These are phyloP conservation scores for Caenorhabditis macrosperma DNA, from an alignment of 2,888 invertebrate species.

Conservation along the genomic window DNA sequence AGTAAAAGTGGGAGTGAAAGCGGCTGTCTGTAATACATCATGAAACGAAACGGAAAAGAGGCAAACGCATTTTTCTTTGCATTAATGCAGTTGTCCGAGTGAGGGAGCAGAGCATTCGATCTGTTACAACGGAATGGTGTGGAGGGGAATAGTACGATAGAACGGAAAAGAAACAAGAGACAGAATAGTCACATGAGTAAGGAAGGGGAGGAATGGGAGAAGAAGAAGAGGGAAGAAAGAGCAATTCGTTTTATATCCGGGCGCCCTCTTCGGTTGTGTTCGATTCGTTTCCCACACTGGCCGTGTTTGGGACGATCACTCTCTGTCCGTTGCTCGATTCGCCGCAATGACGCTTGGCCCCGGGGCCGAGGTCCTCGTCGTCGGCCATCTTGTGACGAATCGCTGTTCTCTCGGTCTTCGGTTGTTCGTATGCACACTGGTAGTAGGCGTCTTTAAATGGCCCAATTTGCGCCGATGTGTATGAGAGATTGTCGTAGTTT, in stretches of 20 bases:
- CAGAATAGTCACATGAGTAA: background rate
- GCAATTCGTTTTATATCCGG: conserved; percentile 5
- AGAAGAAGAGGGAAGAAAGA: background rate
- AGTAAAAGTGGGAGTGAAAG: conserved; percentile 1
- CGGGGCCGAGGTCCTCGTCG: conserved; percentile 23
- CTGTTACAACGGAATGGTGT: background rate
- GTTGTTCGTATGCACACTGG: conserved; percentile 34
- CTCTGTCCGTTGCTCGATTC: conserved; percentile 8
- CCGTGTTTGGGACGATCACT: background rate
- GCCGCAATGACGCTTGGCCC: conserved; percentile 36
- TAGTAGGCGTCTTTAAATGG: conserved; percentile 39
- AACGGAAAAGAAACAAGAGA: background rate
- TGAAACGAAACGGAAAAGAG: conserved; percentile 24
- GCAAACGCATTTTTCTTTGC: conserved; percentile 27
- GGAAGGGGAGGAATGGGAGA: background rate
- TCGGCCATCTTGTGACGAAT: conserved; percentile 38
- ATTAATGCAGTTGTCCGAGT: conserved; percentile 33
- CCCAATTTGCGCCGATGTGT: background rate
- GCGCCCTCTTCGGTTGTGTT: background rate
- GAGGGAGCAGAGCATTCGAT: background rate
- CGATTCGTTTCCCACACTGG: background rate
- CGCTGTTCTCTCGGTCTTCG: conserved; percentile 16
- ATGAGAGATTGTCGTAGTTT: conserved; percentile 25
- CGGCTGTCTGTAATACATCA: conserved; percentile 27
- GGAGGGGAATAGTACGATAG: background rate